These are phyloP conservation scores for Indri indri DNA, from an alignment of 2,113 vertebrate genomes.

Conservation along the genomic window DNA sequence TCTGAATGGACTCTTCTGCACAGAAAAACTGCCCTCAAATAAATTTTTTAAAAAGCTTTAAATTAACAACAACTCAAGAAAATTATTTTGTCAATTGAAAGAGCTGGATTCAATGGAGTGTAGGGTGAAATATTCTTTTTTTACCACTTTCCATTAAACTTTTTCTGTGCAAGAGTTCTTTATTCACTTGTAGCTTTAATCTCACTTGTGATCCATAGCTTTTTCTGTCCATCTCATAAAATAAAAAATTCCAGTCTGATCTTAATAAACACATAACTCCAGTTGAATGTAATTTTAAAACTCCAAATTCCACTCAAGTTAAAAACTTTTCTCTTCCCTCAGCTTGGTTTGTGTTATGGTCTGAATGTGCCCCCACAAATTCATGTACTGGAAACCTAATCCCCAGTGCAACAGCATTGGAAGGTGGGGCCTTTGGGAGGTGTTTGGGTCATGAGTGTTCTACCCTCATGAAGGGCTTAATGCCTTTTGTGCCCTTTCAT, in stretches of 20 bases:
- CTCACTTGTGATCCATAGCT: neutral
- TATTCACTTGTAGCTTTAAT: neutral
- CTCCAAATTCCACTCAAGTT: neutral
- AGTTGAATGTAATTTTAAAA: neutral
- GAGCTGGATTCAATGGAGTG: neutral
- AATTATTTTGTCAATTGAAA: neutral
- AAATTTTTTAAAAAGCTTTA: neutral
- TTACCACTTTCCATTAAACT: neutral
- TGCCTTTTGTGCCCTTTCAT: rapidly evolving
- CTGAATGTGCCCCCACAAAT: neutral
- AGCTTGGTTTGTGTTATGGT: neutral
- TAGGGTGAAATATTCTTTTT: neutral
- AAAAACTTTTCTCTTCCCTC: neutral
- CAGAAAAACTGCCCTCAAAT: neutral
- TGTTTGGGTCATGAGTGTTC: neutral
- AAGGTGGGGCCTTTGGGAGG: neutral
- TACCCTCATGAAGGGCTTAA: neutral
- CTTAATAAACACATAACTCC: neutral
- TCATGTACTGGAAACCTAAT: neutral
- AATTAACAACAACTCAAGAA: neutral
- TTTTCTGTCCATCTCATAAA: neutral
- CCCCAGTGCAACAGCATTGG: neutral
- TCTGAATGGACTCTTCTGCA: neutral
- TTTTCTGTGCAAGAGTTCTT: neutral
- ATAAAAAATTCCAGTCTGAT: neutral